A percentile compares a stretch with the other conserved stretches of the same genome.
phyloP scores from a whole-genome alignment of 2,113 vertebrate species.

The Oreochromis aureus region DNA sequence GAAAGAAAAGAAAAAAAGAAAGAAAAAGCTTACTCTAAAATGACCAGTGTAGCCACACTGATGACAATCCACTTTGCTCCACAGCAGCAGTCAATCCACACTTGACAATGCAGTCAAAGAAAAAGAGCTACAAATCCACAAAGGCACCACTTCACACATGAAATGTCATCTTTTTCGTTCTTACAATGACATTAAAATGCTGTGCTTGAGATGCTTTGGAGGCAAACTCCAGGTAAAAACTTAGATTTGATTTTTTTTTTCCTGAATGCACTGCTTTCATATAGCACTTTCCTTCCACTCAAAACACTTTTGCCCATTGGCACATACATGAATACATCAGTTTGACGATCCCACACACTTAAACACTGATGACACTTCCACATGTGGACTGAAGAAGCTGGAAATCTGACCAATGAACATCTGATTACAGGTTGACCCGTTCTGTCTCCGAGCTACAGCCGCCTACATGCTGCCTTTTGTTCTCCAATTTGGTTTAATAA shows the following conservation, averaged over 20 bases:
- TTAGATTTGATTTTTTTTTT: background rate
- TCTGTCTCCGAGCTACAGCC: background rate
- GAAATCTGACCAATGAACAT: background rate
- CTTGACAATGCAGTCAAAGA: background rate
- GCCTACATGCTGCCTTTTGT: background rate
- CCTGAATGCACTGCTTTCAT: background rate
- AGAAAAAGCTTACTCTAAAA: background rate
- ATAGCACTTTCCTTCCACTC: background rate
- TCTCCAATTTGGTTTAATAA: background rate
- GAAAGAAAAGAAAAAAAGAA: background rate
- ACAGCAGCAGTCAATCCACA: background rate
- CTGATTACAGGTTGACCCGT: background rate
- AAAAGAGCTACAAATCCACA: background rate
- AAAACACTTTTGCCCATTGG: background rate
- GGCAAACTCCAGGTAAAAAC: background rate
- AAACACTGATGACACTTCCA: background rate
- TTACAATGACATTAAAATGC: background rate
- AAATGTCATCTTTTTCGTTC: background rate
- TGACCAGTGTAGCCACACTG: background rate
- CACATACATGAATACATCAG: background rate
- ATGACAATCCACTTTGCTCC: background rate
- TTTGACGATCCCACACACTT: background rate
- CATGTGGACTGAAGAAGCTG: background rate
- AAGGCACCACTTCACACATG: background rate
- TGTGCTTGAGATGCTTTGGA: background rate